These are phyloP conservation scores for Oscheius sp. DNA, from an alignment of 1,140 invertebrate genomes.

Conservation along the genomic window DNA sequence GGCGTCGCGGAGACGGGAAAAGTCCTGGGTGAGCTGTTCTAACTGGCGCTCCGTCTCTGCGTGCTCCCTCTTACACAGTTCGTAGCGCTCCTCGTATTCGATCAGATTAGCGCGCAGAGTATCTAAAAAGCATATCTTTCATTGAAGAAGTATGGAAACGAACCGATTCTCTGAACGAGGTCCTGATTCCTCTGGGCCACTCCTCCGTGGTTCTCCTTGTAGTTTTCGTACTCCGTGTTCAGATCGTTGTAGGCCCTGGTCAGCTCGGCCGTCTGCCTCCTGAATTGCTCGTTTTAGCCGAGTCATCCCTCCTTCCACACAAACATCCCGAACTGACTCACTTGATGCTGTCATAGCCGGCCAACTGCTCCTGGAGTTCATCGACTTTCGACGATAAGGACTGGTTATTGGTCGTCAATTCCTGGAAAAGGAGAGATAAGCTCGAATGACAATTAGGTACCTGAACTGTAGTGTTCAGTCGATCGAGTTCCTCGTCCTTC, in stretches of 20 bases:
- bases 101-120: constrained; percentile 37
- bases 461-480: not conserved
- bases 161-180: constrained; percentile 21
- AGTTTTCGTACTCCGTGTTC: constrained; percentile 33
- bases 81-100: constrained; percentile 44
- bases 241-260: constrained; percentile 37
- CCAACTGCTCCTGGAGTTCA: not conserved
- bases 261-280: constrained; percentile 26
- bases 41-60: constrained; percentile 32
- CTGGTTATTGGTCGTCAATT: constrained; percentile 5
- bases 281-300: not conserved
- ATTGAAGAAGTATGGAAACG: not conserved
- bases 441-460: not conserved
- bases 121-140: constrained; percentile 9
- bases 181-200: constrained; percentile 22
- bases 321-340: not conserved
- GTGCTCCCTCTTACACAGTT: constrained; percentile 39
- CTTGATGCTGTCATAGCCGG: not conserved
- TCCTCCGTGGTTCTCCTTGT: constrained; percentile 19
- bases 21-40: constrained; percentile 21
- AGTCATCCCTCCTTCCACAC: not conserved
- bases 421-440: not conserved
- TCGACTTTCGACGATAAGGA: not conserved
- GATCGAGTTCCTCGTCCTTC: not conserved
- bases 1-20: constrained; percentile 8